Evolutionary conservation across 2,113 vertebrate species (phyloP).

Genomic region (Damaliscus lunatus): DNA sequence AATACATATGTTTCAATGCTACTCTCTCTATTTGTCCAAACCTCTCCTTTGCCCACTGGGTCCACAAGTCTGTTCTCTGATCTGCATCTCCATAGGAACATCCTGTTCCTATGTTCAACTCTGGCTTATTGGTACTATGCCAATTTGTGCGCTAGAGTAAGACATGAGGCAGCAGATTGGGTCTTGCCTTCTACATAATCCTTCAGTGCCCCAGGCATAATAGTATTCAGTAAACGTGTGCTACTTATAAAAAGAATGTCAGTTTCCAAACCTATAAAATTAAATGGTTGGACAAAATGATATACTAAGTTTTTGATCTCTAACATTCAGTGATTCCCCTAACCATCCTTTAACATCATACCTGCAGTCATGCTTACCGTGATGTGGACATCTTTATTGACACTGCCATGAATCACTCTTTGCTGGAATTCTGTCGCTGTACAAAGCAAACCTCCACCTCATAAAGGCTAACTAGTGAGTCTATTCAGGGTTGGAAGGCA

Average conservation of each 20-base stretch:
- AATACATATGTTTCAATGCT: neutral
- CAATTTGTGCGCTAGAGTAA: neutral
- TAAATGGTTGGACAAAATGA: neutral
- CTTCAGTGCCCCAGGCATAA: neutral
- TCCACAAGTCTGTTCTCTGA: neutral
- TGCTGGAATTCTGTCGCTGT: neutral
- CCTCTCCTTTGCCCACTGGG: neutral
- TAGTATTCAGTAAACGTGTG: neutral
- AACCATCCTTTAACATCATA: constrained; percentile 7
- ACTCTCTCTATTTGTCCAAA: neutral
- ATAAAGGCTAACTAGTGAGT: neutral
- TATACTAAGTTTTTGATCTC: neutral
- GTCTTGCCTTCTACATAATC: neutral
- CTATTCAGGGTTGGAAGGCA: neutral
- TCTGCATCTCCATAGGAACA: neutral
- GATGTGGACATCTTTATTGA: neutral
- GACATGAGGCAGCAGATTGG: neutral
- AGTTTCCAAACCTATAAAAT: neutral
- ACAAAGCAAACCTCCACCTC: neutral
- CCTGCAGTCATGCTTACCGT: neutral
- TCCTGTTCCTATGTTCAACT: neutral
- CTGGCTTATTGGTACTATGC: neutral
- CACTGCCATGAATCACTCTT: neutral
- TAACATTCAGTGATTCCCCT: neutral
- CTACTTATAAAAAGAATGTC: neutral